Evolutionary conservation across 1,140 invertebrate species (phyloP).

Genomic region (Calosoma granatense): DNA sequence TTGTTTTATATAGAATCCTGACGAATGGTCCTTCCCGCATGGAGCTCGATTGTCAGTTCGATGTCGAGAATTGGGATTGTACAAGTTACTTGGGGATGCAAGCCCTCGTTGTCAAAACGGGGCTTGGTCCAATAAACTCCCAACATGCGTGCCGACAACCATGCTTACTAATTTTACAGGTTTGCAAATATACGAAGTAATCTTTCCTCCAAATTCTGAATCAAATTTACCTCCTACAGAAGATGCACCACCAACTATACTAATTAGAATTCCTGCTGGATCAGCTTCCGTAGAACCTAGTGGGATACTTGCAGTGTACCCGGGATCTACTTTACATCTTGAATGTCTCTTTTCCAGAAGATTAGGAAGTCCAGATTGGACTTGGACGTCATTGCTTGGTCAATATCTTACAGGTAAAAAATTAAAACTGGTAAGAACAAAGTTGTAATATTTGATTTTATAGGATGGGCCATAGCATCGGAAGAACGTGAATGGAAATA

Average conservation of each 20-base stretch:
- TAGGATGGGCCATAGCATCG: constrained; percentile 67
- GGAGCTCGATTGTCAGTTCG: constrained; percentile 59
- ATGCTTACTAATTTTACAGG: constrained; percentile 74
- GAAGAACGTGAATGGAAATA: constrained; percentile 72
- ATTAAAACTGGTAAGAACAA: neutral
- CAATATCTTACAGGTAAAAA: constrained; percentile 62
- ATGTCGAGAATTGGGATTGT: constrained; percentile 69
- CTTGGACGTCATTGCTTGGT: constrained; percentile 70
- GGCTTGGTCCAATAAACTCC: constrained; percentile 59
- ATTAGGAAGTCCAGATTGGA: constrained; percentile 74
- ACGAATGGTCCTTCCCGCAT: constrained; percentile 44
- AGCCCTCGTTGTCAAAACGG: constrained; percentile 66
- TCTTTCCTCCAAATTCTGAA: no score
- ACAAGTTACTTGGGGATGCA: constrained; percentile 63
- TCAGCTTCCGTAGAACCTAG: no score
- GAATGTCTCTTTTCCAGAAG: constrained; percentile 61
- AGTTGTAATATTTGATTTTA: constrained; percentile 26
- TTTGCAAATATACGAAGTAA: no score
- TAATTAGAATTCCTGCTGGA: constrained; percentile 66
- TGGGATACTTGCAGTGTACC: no score
- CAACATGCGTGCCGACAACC: constrained; percentile 70
- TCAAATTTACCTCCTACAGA: constrained; percentile 45
- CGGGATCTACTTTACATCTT: no score
- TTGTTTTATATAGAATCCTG: constrained; percentile 8
- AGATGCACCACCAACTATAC: constrained; percentile 72